A percentile compares a stretch with the other conserved stretches of the same genome.
phyloP scores from a whole-genome alignment of 2,113 vertebrate genomes.

The Ascaphus truei region DNA sequence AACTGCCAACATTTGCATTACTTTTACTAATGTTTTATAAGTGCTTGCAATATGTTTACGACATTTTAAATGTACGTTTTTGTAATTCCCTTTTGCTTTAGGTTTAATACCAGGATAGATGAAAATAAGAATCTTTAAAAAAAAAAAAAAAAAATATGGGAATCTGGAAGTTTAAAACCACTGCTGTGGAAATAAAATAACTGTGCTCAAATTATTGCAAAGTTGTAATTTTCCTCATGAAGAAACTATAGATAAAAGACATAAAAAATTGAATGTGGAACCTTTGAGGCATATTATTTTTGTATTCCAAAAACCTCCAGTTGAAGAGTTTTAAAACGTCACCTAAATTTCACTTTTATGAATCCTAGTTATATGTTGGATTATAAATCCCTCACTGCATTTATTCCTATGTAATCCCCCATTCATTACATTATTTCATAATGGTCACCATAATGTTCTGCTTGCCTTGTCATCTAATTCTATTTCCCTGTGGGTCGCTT shows the following conservation, averaged over 20 bases:
- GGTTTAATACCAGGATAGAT: slow-evolving; percentile 1
- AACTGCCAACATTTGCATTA: too few relatives aligned
- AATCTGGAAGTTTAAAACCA: slow-evolving; percentile 15
- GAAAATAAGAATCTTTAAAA: not conserved
- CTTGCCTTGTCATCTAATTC: too few relatives aligned
- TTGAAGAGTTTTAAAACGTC: slow-evolving; percentile 6
- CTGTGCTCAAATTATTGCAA: slow-evolving; percentile 20
- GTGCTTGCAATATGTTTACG: slow-evolving; percentile 1
- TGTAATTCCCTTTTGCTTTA: slow-evolving; percentile 14
- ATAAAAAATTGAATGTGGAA: slow-evolving; percentile 24
- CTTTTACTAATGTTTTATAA: too few relatives aligned
- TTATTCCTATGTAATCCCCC: too few relatives aligned
- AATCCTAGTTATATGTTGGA: not conserved
- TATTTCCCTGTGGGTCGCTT: too few relatives aligned
- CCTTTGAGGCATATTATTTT: slow-evolving; percentile 25
- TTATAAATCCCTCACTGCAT: too few relatives aligned
- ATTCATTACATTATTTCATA: too few relatives aligned
- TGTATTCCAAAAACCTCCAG: not conserved
- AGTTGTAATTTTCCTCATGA: slow-evolving; percentile 34
- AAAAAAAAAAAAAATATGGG: slow-evolving; percentile 4
- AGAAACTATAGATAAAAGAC: slow-evolving; percentile 32
- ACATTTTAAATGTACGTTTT: not conserved
- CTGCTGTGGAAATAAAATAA: slow-evolving; percentile 27
- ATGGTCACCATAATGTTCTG: too few relatives aligned
- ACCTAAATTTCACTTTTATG: slow-evolving; percentile 14